A percentile compares a stretch with the other conserved stretches of the same genome.
Conservation (phyloP, 2,888 invertebrate species). For the Spodoptera picta region DNA sequence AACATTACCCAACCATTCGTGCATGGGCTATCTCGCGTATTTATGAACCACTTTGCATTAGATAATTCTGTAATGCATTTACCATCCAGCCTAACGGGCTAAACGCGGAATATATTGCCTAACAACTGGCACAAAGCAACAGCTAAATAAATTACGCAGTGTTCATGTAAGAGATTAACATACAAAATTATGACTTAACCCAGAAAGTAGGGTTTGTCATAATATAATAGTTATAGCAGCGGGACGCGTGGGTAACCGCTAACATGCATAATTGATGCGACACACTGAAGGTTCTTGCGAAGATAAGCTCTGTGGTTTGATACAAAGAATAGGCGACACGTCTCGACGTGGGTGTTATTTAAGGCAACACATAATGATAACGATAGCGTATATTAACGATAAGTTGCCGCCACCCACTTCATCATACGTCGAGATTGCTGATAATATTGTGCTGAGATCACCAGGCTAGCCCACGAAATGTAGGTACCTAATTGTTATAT, state of each 20-base stretch:
- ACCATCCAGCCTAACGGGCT: slow-evolving; percentile 1
- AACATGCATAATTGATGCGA: slow-evolving; percentile 41
- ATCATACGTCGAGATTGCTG: not conserved
- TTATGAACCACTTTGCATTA: slow-evolving; percentile 9
- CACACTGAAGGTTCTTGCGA: slow-evolving; percentile 27
- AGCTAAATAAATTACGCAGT: slow-evolving; percentile 29
- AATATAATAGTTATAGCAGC: slow-evolving; percentile 28
- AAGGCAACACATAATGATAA: slow-evolving; percentile 10
- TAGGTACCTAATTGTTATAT: not conserved
- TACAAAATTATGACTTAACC: slow-evolving; percentile 44
- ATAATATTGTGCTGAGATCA: slow-evolving; percentile 8
- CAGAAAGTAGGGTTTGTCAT: slow-evolving; percentile 40
- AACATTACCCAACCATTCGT: slow-evolving; percentile 1
- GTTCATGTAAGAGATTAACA: slow-evolving; percentile 32
- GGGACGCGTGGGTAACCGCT: slow-evolving; percentile 29
- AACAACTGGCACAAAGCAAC: slow-evolving; percentile 28
- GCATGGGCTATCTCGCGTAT: slow-evolving; percentile 8
- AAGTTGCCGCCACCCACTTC: not conserved
- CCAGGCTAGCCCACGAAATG: not conserved
- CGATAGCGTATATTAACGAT: too few relatives aligned
- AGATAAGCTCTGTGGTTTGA: slow-evolving; percentile 19
- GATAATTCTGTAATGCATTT: slow-evolving; percentile 16
- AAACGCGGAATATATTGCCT: slow-evolving; percentile 3
- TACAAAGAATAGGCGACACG: slow-evolving; percentile 7
- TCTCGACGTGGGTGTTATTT: slow-evolving; percentile 10